Base-by-base conservation (phyloP, 1,140 invertebrate genomes). In the Maniola jurtina region DNA sequence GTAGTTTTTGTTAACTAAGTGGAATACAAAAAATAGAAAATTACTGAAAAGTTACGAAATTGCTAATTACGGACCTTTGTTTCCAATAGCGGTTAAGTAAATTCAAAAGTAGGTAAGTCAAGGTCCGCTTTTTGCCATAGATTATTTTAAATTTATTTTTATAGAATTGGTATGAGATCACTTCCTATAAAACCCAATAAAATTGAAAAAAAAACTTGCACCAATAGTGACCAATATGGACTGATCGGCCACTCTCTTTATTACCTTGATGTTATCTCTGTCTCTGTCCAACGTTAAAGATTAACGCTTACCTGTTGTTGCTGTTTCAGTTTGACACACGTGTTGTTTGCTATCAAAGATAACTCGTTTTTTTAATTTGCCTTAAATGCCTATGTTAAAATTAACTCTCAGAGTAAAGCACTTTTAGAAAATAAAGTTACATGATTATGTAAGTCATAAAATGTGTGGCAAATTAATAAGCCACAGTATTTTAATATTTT, bases 121-220 rank as follows among this genome's bases (percentile, higher is more conserved):
- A 81, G 75, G 75, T 61, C 55, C 11, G 15, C 59, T 70, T 69
- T 73, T 72, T 64, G 58, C 54, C 33, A 65, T 66, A 50, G 58
- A 68, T 73, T 57, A 57, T 66, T 73, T 70, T 70, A 71, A 57
- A 67, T 40, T 65, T 66, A 68, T 66, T 73, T 72, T 72, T 77
- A 73, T 76, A 74, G 73, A 71, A 83, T 76, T 50, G 61, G 48
- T 70, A 68, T 81, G 76, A 86, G 75, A 86, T 81, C 78, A 86
- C 74, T 87, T 86, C 82, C 84, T 85, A 71, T 76, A 77, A 66
- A 76, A 70, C 65, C 78, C 74, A 80, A 82, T 78, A 80, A 83
- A 77, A 75, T 25, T 25, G 4, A 25, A 25, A 74, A 68, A 78
- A 76, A 55, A 71, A 63, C 66, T 68, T 73, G 71, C 79, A 77